Evolutionary conservation across 1,140 invertebrate genomes (phyloP).

Genomic region (Drosophila watanabei): DNA sequence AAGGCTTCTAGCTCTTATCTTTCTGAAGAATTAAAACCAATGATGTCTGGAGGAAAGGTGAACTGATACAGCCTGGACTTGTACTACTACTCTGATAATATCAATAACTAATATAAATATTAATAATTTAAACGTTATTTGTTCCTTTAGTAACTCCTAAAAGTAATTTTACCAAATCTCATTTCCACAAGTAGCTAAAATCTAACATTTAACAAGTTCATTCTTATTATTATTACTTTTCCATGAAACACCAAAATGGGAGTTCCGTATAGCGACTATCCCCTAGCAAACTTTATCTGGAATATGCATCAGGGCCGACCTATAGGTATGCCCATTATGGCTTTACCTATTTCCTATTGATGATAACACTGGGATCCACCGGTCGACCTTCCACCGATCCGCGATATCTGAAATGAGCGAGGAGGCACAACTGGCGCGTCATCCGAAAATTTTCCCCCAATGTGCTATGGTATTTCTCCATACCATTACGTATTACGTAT

Average conservation of each 20-base stretch:
- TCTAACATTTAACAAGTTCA: not conserved
- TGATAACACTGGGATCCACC: conserved; percentile 26
- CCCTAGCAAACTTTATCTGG: conserved; percentile 14
- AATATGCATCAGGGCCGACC: conserved; percentile 14
- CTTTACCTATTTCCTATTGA: conserved; percentile 10
- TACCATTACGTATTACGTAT: not conserved
- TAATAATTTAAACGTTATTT: too few relatives aligned
- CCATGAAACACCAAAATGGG: conserved; percentile 2
- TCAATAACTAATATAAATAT: too few relatives aligned
- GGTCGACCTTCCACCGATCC: conserved; percentile 25
- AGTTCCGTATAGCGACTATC: conserved; percentile 25
- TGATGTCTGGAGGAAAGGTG: not conserved
- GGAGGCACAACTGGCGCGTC: conserved; percentile 15
- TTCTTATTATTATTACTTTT: not conserved
- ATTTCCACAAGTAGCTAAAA: not conserved
- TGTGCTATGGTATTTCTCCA: conserved; percentile 17
- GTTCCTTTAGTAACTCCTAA: too few relatives aligned
- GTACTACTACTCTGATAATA: not conserved
- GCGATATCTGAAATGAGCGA: conserved; percentile 21
- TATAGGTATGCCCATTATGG: conserved; percentile 2
- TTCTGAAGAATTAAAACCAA: not conserved
- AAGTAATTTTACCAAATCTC: too few relatives aligned
- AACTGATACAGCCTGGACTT: not conserved
- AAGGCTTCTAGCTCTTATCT: not conserved
- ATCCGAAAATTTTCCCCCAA: conserved; percentile 44